Base-by-base conservation (phyloP, 1,140 invertebrate species). In the Telenomus remus region DNA sequence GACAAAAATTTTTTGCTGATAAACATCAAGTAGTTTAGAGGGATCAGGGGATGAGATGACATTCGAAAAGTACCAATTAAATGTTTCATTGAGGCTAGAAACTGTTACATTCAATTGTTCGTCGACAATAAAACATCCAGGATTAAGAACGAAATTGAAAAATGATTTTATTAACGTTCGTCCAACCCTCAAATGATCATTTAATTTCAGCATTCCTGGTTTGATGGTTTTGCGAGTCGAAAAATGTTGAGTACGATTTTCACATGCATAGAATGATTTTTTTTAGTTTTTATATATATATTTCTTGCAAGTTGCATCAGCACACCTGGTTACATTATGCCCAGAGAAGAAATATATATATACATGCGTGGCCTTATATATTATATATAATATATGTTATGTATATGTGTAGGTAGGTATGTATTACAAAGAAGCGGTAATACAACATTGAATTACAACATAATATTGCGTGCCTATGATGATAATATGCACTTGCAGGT, bases 401-500 rank as follows among this genome's bases (percentile, higher is more conserved):
- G 33, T 65, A 33, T 65, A 46, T 53, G 50, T 66, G 47, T 54
- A 57, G 34, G 47, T 72, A 73, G 33, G 47, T 72, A 73, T 65
- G 77, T 82, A 81, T 82, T 82, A 80, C 81, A 82, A 82, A 80
- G 77, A 80, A 81, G 79, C 80, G 73, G 76, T 81, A 82, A 82
- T 81, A 80, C 81, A 82, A 82, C 80, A 80, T 79, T 81, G 56
- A 80, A 80, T 76, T 79, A 76, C 78, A 80, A 81, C 76, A 76
- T 79, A 82, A 81, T 70, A 78, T 76, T 80, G 72, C 66, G 75
- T 79, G 73, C 74, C 70, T 75, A 66, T 72, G 74, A 76, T 66
- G 60, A 70, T 66, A 71, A 65, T 71, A 66, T 66, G 66, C 66
- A 71, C 66, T 66, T 66, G 66, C 60, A 61, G 51, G 19, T 70